Percentiles rank a stretch among this genome's conserved stretches.
Evolutionary conservation across 2,113 vertebrate genomes (phyloP).

Genomic region (Micromys minutus): DNA sequence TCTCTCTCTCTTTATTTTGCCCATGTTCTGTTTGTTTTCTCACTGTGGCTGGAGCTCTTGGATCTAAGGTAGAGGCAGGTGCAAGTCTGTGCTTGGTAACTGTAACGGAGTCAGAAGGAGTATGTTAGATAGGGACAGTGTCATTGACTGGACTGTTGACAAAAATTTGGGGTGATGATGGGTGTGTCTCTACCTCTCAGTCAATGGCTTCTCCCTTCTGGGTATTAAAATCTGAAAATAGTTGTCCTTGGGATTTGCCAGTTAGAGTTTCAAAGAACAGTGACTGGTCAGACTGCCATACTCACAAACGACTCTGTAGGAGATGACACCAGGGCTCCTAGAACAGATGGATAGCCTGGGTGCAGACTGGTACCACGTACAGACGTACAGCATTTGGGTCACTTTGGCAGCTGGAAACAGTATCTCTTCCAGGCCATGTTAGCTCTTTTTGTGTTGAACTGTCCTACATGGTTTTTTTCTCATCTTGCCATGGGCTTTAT

Average conservation of each 20-base stretch:
- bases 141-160: neutral
- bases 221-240: conserved; percentile 66
- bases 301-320: conserved; percentile 35
- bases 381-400: neutral
- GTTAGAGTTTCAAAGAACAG: conserved; percentile 43
- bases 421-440: neutral
- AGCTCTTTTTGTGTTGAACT: neutral
- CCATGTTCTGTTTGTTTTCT: neutral
- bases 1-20: too few relatives aligned
- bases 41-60: neutral
- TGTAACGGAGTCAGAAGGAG: neutral
- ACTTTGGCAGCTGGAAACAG: neutral
- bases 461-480: neutral
- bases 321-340: neutral
- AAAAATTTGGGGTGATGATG: neutral
- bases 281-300: conserved; percentile 13
- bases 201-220: neutral
- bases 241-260: conserved; percentile 52
- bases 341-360: neutral
- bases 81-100: neutral
- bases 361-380: neutral
- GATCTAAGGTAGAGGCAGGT: neutral
- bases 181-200: neutral
- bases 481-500: neutral
- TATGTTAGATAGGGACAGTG: neutral